A percentile compares a stretch with the other conserved stretches of the same genome.
These are phyloP conservation scores for Chironomus striatipennis DNA, from an alignment of 1,140 invertebrate species.

Conservation along the genomic window DNA sequence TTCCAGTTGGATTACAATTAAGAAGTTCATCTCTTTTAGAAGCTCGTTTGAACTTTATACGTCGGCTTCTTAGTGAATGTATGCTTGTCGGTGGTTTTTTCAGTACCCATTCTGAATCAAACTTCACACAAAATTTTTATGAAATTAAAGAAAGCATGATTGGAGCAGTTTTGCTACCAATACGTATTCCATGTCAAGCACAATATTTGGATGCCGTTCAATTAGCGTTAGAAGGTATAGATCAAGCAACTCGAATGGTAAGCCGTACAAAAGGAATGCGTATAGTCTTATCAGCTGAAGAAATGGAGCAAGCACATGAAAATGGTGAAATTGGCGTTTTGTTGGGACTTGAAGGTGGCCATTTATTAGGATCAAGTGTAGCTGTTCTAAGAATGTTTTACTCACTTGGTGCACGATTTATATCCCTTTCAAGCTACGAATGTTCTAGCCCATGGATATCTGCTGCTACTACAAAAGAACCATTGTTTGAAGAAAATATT, in stretches of 20 bases:
- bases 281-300: slow-evolving; percentile 38
- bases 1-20: slow-evolving; percentile 48
- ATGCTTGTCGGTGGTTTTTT: slow-evolving; percentile 45
- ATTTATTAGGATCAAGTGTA: slow-evolving; percentile 62
- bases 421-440: slow-evolving; percentile 60
- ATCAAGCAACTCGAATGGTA: slow-evolving; percentile 48
- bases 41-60: slow-evolving; percentile 48
- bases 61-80: slow-evolving; percentile 46
- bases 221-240: slow-evolving; percentile 55
- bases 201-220: slow-evolving; percentile 56
- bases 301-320: slow-evolving; percentile 53
- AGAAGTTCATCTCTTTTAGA: slow-evolving; percentile 48
- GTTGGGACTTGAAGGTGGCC: slow-evolving; percentile 64
- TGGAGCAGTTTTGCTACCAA: slow-evolving; percentile 54
- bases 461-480: slow-evolving; percentile 34
- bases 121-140: slow-evolving; percentile 32
- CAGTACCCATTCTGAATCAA: slow-evolving; percentile 31
- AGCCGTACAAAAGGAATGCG: slow-evolving; percentile 35
- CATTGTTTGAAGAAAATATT: slow-evolving; percentile 36
- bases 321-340: slow-evolving; percentile 56
- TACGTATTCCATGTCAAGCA: slow-evolving; percentile 50
- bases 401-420: slow-evolving; percentile 58
- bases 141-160: slow-evolving; percentile 35
- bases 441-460: slow-evolving; percentile 63
- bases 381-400: slow-evolving; percentile 62